These are phyloP conservation scores for Anseranas semipalmata DNA, from an alignment of 2,113 vertebrate species.

Conservation along the genomic window DNA sequence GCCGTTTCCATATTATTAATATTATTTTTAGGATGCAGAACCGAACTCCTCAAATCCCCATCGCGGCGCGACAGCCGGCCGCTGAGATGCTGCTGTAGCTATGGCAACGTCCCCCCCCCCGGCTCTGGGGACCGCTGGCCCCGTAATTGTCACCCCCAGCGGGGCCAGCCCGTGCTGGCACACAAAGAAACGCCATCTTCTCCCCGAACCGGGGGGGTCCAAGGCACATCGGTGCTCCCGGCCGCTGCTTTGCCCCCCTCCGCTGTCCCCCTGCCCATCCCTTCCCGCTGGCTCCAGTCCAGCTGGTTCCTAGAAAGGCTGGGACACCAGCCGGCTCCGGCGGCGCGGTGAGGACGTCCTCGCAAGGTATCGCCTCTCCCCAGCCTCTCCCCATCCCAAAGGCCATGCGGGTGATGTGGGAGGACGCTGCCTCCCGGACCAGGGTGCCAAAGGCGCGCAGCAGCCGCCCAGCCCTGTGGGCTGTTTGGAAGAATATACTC, in stretches of 20 bases:
- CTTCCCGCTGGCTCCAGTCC: constrained; percentile 27
- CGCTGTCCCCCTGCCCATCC: neutral
- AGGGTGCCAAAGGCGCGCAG: neutral
- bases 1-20: neutral
- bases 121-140: constrained; percentile 11
- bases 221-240: neutral
- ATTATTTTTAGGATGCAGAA: constrained; percentile 16
- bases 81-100: constrained; percentile 78
- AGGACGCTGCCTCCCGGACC: neutral
- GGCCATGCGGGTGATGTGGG: accelerated
- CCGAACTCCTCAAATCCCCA: constrained; percentile 56
- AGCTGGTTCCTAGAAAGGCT: constrained; percentile 54
- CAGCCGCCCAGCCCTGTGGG: accelerated
- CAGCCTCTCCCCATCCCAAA: neutral
- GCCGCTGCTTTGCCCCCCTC: neutral
- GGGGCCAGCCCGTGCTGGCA: neutral
- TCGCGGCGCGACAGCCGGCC: constrained; percentile 47
- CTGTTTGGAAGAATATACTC: neutral
- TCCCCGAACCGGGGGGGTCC: neutral
- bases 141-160: constrained; percentile 16
- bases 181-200: neutral
- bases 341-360: neutral
- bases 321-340: constrained; percentile 32
- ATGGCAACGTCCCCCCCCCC: constrained; percentile 73
- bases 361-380: neutral